Evolutionary conservation across 1,140 invertebrate species (phyloP), one percentile per base, ranked within the genome.

Genomic region (Polypedilum pembai): DNA sequence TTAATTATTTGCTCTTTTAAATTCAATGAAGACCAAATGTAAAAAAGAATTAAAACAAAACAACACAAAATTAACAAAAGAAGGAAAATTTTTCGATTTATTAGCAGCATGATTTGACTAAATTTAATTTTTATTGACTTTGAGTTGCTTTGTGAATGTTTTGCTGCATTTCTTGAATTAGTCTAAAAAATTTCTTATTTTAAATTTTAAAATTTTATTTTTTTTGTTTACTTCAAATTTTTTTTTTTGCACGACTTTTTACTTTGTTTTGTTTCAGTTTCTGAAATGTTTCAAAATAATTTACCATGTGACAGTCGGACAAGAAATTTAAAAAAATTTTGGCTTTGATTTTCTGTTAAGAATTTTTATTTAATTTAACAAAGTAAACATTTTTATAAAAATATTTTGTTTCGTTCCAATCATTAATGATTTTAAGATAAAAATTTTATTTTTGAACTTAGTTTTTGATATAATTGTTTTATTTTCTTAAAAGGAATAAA

Each of bases 231-330:
- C 45, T 56, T 12, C 3, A n/a, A 15, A n/a, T 12, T 4, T 69
- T 21, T 1, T 20, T 69, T 69, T 69, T 8, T 69, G 65, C 18
- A 18, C 17, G 17, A 69, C 20, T 20, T 69, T 69, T 66, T 66
- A 3, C 17, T 69, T 69, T 69, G 65, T 69, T 69, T 69, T 69
- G 65, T 69, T 69, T 69, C 65, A 18, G 2, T 20, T 69, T 69
- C 17, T 8, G 8, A 21, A 21, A 10, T 20, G 65, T 69, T 69
- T 21, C 65, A 69, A 20, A 12, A 56, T 56, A 33, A 33, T 33
- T 33, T 33, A n/a, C n/a, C n/a, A n/a, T 33, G 1, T 33, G 24
- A 33, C 24, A 33, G 24, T 33, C 24, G 24, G 24, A 33, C 24
- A 33, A 33, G 5, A 33, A 33, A 5, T 33, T 33, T 33, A 33